Base-by-base conservation (phyloP, 1,140 invertebrate species). In the Drosophila pruinosa region DNA sequence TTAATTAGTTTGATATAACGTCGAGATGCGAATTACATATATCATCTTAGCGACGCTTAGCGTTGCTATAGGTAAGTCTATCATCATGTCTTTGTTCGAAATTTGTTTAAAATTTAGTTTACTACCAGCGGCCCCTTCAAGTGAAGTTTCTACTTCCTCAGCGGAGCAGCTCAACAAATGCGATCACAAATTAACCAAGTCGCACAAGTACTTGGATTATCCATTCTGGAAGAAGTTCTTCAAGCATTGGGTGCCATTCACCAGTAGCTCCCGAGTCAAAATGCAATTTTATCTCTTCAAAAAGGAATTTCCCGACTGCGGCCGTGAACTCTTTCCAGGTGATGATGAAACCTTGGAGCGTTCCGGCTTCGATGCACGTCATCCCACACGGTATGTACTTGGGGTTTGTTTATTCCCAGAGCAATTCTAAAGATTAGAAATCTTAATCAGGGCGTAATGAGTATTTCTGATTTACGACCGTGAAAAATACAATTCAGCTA, bases 281-380 rank as follows among this genome's bases (percentile, higher is more conserved):
- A 89, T 91, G 89, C 76, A 90, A 45, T 91, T 90, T 64, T 89
- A 70, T 53, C 62, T 91, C 4, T 91, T 89, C 45, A 91, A 91
- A 54, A 45, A 77, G 22, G 86, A 89, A 15, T 91, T 91, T 38
- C 81, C 89, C 0, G 82, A 90, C 26, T 91, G 89, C 39, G 89
- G 89, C 41, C 74, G 71, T 5, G 89, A 91, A 64, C 62, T 91
- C 8, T 62, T 76, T 7, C 36, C 78, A 4, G 78, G 75, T 19
- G 80, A 89, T 71, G 63, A 75, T 58, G 77, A 81, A 34, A 73
- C 70, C 5, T 56, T 91, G n/a, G 65, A 61, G 7, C 68, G 53
- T 24, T 91, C 89, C 8, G 81, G 82, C 17, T 91, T 91, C 47
- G 68, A 91, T 79, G 75, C 86, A 52, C 72, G 80, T 72, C 89